Base-by-base conservation (phyloP, 2,888 invertebrate genomes). In the Camponotus fellah region DNA sequence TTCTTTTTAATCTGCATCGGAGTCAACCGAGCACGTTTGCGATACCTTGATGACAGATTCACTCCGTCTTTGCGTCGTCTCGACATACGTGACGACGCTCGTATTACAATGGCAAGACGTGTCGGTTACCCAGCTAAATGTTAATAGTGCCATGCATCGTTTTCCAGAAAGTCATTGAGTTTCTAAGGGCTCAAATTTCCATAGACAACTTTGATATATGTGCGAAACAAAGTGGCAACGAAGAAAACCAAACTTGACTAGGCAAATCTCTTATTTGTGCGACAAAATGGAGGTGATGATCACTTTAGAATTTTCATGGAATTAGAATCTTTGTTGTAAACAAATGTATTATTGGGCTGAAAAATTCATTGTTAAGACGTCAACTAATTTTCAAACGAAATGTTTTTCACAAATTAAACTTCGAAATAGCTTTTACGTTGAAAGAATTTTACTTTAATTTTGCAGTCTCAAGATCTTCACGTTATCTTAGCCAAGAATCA, bases 81-180 rank as follows among this genome's bases (percentile, higher is more conserved):
- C n/a, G 32, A 32, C 49, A 17, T 3, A 0, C 21, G 17, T 26
- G 14, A 0, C 17, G n/a, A n/a, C n/a, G 1, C 8, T 53, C n/a
- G 26, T 10, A 21, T 21, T 8, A 71, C 21, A 14, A 53, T 56
- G 21, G 34, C 32, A 12, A 53, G 46, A 26, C 66, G 10, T n/a
- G 26, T 68, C 32, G 34, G 34, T 34, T 69, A 9, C 6, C 14
- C 32, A 34, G 49, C 53, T 58, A 53, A 49, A 69, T 14, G 17
- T 46, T 68, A 5, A 60, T 10, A 6, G n/a, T n/a, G 53, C 6
- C 49, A 68, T 17, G 12, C 32, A 3, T 60, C 32, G 46, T 9
- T 56, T 77, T 77, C 40, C 56, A 40, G n/a, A 77, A 77, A 77
- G 40, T 43, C n/a, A 21, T 9, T 9, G 12, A 69, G 46, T 10